Evolutionary conservation across 2,888 invertebrate species (phyloP), one percentile per base, ranked within the genome.

Genomic region (Leptinotarsa rubiginosa): DNA sequence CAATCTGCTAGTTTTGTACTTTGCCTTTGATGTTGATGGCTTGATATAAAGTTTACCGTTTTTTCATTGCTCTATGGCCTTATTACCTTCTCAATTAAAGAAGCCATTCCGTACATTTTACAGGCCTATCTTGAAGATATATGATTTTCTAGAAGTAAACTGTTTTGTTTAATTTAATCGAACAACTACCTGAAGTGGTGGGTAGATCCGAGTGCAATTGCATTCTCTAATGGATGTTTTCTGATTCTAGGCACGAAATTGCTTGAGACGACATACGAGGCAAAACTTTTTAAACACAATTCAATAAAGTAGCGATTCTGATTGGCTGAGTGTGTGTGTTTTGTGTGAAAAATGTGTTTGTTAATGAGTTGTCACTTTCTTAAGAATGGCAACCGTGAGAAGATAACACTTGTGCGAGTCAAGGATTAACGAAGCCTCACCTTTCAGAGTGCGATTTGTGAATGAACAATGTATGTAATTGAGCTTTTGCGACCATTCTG

Each of bases 1-100:
- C 68, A 54, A 68, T 68, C 54, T 68, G 68, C 68, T 54, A 68
- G 52, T n/a, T 50, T 67, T 52, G 18, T 18, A 52, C 10, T 18
- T 22, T 13, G 56, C 20, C 20, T 22, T 4, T 56, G 56, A 56
- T 56, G 56, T 56, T 56, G 56, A 56, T 56, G 22, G 56, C 56
- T 56, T 56, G 56, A 56, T 25, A 22, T 56, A 56, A 56, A 56
- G 56, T 56, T 56, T 56, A 56, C 56, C 20, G 56, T 56, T 56
- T 56, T 56, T 56, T 56, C 56, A 56, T 56, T 56, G 56, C 56
- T 56, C 10, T 20, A 15, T 56, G 56, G 56, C 22, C 56, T 56
- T 56, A 56, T 56, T 56, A 56, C 56, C 56, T 56, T 56, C 56
- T 25, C 56, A 22, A 56, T 56, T 56, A 25, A 22, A 56, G 56